Base-by-base conservation (phyloP, 37 sponge, comb jelly and placozoan genomes). In the Diacarnus erythraeanus region DNA sequence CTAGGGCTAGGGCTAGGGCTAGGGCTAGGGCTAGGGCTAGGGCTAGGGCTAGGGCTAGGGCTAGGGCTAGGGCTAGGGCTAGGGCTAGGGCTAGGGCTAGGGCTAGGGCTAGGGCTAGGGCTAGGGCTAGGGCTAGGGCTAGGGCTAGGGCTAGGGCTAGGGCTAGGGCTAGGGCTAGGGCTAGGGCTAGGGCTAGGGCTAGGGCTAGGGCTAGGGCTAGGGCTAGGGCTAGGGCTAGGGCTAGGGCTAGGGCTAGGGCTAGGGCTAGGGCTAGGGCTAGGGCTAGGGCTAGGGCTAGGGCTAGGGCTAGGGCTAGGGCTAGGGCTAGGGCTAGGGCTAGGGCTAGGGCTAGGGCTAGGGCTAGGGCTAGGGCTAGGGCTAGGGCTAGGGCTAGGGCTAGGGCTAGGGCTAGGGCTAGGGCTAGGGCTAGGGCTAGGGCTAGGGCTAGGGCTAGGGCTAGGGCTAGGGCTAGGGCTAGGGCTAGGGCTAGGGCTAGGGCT, bases 31-130 rank as follows among this genome's bases (percentile, higher is more conserved):
- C 51, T 47, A 47, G 51, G 51, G 51, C 51, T 47, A 47, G 51
- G 51, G 51, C 51, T 47, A 47, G 51, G 51, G 51, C 51, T 47
- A 47, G 51, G 51, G 51, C 51, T 47, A 47, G 51, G 51, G 51
- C 51, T 47, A 47, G 51, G 51, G 51, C 51, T 47, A 47, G 51
- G 51, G 51, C 51, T 47, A 47, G 51, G 51, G 51, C 51, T 47
- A 47, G 51, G 51, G 51, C 51, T 47, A 47, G 51, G 51, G 51
- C 51, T 47, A 47, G 51, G 51, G 51, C 51, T 47, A 47, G 51
- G 51, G 51, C 51, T 47, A 47, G 51, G 51, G 51, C 51, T 47
- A 47, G 51, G 51, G 51, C 51, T 47, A 47, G 51, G 51, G 51
- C 51, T 47, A 47, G 51, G 51, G 51, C 51, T 47, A 47, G 51